Base-by-base conservation (phyloP, 2,113 vertebrate genomes). In the Pao palembangensis region DNA sequence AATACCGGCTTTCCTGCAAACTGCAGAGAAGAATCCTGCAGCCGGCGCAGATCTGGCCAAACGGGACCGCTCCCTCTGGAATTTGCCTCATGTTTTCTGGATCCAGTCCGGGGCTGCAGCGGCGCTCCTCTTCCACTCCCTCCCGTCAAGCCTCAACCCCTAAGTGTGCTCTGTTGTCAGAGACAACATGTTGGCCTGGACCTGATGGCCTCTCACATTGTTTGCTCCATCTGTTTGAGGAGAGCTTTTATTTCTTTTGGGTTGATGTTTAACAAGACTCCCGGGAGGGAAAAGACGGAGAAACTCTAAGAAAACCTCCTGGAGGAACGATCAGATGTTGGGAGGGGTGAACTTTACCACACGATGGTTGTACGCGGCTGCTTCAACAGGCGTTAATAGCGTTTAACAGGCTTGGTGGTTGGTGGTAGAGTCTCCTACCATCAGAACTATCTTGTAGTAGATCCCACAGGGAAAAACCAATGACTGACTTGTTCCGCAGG, bases 151-250 rank as follows among this genome's bases (percentile, higher is more conserved):
- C 47, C 31, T 62, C 38, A 66, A 63, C 61, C 50, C 64, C 48
- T 11, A 63, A 76, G 43, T 74, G 34, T 71, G 76, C 71, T 71
- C 70, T 84, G 81, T 78, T 80, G 86, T 85, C 73, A 85, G 75
- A 76, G 71, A 83, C 61, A 86, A 78, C 73, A 83, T 51, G 60
- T 52, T 60, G 55, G 54, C 8, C 57, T 58, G 71, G 57, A 81
- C 78, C 59, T 74, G 73, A 68, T 72, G 69, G 67, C 73, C 75
- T 65, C 73, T 73, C 52, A 60, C 67, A 66, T 64, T 76, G 64
- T 72, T 77, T 76, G 71, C 72, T 58, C 71, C 69, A 64, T 75
- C 69, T 85, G 69, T 79, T 73, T 74, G 75, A 78, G 58, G 64
- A 72, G 56, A 56, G 16, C 12, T 8, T 1, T n/a, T 48, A 52